Evolutionary conservation across 2,888 invertebrate genomes (phyloP), one percentile per base, ranked within the genome.

Genomic region (Hedya salicella): DNA sequence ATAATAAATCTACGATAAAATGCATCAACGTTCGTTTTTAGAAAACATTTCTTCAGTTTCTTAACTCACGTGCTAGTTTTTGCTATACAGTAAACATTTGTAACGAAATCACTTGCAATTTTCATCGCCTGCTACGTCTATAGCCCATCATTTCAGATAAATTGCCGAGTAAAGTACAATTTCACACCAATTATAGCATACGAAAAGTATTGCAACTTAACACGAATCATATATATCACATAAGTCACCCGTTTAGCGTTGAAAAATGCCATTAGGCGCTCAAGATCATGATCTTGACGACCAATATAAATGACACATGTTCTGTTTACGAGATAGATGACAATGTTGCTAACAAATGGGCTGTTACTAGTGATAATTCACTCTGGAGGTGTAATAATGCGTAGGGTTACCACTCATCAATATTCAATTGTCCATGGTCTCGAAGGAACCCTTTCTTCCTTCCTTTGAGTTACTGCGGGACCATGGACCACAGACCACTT

Each of bases 171-270:
- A 42, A 56, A 32, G 49, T 19, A 49, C 49, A 46, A 30, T 56
- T 42, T 32, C 40, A 49, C 46, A 32, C 42, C 56, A 56, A 49
- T 56, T 56, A 63, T 9, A 25, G 46, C 13, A 14, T 25, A 39
- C 5, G 13, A 25, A 42, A 48, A 32, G 44, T 25, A 56, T 42
- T 14, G 49, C 56, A 40, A 42, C 14, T 16, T 9, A 40, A 32
- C 63, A 56, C 63, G 63, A 56, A 49, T 56, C 11, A 30, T 5
- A 5, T 42, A 3, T 17, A 48, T n/a, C n/a, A n/a, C n/a, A n/a
- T 63, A 46, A 48, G 48, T 63, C 40, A 61, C 50, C 52, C 39
- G n/a, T 46, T 48, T 39, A 30, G 53, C 53, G 62, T 52, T 53
- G 36, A 46, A 40, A 49, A 17, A 32, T 54, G 54, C 42, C 19